phyloP scores from a whole-genome alignment of 2,888 invertebrate species.

The Temnothorax rugatulus region DNA sequence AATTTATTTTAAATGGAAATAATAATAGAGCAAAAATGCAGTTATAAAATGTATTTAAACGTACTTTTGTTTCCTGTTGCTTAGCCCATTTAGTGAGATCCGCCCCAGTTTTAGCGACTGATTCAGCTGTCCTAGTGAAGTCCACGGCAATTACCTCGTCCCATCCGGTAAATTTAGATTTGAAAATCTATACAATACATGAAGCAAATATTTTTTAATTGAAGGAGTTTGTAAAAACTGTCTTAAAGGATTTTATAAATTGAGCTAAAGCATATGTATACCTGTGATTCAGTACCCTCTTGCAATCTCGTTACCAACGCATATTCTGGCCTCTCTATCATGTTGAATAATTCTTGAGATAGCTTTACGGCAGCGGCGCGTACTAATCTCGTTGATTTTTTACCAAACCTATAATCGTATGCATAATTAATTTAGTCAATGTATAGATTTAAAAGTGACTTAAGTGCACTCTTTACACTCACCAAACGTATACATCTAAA shows the following conservation, averaged over 20 bases:
- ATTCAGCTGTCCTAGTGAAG: constrained; percentile 99
- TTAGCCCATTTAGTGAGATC: constrained; percentile 97
- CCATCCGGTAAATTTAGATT: constrained; percentile 99
- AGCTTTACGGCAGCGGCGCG: constrained; percentile 98
- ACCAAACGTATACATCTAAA: constrained; percentile 98
- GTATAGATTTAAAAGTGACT: not conserved
- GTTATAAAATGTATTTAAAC: constrained; percentile 4
- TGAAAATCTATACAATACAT: constrained; percentile 92
- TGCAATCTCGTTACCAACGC: constrained; percentile 96
- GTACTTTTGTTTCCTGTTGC: constrained; percentile 93
- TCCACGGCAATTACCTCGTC: constrained; percentile 99
- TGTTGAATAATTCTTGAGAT: constrained; percentile 98
- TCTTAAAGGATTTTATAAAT: not conserved
- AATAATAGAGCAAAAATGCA: not conserved
- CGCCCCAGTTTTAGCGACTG: constrained; percentile 98
- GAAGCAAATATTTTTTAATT: not conserved
- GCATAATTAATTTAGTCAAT: not conserved
- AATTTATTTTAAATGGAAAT: constrained; percentile 8
- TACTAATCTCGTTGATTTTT: constrained; percentile 97
- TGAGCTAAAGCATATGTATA: constrained; percentile 77
- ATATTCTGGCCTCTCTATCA: constrained; percentile 96
- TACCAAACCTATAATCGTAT: constrained; percentile 93
- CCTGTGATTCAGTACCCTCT: constrained; percentile 96
- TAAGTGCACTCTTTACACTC: constrained; percentile 77
- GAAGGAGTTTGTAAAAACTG: not conserved